Evolutionary conservation across 2,888 invertebrate species (phyloP).

Genomic region (Tillus elongatus): DNA sequence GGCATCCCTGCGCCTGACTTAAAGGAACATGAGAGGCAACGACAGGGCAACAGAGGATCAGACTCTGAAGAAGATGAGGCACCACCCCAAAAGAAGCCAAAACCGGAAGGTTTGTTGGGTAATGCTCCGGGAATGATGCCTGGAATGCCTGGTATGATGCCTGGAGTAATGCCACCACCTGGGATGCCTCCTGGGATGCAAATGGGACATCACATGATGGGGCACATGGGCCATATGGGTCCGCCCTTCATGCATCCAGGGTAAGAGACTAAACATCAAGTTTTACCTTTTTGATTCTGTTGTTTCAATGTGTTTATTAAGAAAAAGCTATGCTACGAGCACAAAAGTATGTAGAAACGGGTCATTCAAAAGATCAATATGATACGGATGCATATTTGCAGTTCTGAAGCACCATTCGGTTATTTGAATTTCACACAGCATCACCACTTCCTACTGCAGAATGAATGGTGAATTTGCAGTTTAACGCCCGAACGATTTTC

Average conservation of each 20-base stretch:
- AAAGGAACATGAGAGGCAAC: constrained; percentile 87
- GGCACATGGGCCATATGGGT: constrained; percentile 63
- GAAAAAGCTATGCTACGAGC: too few species aligned
- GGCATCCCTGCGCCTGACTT: constrained; percentile 87
- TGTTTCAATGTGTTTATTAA: too few species aligned
- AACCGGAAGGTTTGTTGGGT: constrained; percentile 58
- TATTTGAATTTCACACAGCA: too few species aligned
- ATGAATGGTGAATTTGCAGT: too few species aligned
- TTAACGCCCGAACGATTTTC: too few species aligned
- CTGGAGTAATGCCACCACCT: constrained; percentile 54
- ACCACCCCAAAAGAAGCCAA: constrained; percentile 66
- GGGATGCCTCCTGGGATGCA: constrained; percentile 51
- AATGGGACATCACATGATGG: constrained; percentile 51
- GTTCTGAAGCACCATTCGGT: too few species aligned
- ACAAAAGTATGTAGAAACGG: too few species aligned
- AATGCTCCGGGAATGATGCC: constrained; percentile 54
- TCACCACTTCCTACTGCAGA: too few species aligned
- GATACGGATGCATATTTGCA: too few species aligned
- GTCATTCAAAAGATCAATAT: too few species aligned
- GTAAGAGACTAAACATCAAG: constrained; percentile 32
- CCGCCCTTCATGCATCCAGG: constrained; percentile 66
- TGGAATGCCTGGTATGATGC: constrained; percentile 51
- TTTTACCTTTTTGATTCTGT: not conserved
- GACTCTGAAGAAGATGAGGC: constrained; percentile 78
- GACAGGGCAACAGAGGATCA: constrained; percentile 46